These are phyloP conservation scores for Drosophila setifemur DNA, from an alignment of 1,140 invertebrate species.

Conservation along the genomic window DNA sequence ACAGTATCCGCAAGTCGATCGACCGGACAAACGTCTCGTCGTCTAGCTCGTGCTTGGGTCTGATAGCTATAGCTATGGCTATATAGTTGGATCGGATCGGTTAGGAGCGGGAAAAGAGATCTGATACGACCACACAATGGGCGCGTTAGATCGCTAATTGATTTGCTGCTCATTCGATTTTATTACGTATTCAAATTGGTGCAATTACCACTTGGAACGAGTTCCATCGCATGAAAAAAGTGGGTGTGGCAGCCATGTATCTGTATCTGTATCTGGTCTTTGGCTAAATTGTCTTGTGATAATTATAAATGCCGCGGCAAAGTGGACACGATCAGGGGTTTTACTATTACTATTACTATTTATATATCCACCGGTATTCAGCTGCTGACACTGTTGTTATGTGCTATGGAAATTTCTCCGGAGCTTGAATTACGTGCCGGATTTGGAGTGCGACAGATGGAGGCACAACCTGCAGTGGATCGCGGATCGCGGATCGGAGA, in stretches of 20 bases:
- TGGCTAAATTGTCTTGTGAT: conserved; percentile 69
- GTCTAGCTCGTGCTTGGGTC: conserved; percentile 53
- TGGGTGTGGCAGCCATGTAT: conserved; percentile 62
- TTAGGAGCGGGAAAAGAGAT: conserved; percentile 12
- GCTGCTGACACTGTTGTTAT: conserved; percentile 15
- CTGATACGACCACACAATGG: conserved; percentile 72
- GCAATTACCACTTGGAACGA: conserved; percentile 76
- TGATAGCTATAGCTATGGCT: conserved; percentile 2
- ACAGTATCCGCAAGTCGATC: conserved; percentile 71
- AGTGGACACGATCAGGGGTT: conserved; percentile 36
- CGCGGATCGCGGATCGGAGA: not conserved
- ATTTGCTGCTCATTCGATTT: conserved; percentile 79
- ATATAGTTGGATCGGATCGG: conserved; percentile 7
- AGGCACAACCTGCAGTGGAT: conserved; percentile 6
- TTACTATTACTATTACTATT: not conserved
- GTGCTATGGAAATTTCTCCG: conserved; percentile 68
- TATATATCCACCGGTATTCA: not conserved
- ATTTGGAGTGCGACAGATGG: conserved; percentile 63
- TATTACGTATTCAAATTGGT: conserved; percentile 81
- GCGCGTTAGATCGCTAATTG: conserved; percentile 80
- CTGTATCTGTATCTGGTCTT: conserved; percentile 44
- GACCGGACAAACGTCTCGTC: conserved; percentile 67
- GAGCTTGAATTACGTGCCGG: conserved; percentile 73
- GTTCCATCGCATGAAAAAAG: conserved; percentile 71
- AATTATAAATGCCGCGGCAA: conserved; percentile 66